Base-by-base conservation (phyloP, 37 sponge, comb jelly and placozoan species). In the Spongilla lacustris region DNA sequence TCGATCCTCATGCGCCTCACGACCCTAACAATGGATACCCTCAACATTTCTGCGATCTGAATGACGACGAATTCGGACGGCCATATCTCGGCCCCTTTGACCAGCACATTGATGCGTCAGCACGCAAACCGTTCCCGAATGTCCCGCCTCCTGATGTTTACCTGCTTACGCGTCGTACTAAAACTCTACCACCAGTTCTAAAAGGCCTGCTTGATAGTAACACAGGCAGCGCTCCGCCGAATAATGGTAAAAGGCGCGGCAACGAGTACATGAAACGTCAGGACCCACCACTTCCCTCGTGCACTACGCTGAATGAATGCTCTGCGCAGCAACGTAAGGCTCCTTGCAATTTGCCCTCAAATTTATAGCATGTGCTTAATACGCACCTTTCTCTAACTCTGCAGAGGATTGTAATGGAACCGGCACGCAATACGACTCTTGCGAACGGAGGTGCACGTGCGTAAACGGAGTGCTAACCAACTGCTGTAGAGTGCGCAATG, bases 401-500 rank as follows among this genome's bases (percentile, higher is more conserved):
- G 17, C 78, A 77, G 78, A 77, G 49, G 4, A 24, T n/a, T 82
- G 83, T 35, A 37, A 22, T 12, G 71, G 71, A 34, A 3, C 27
- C 24, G 83, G 71, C 25, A 86, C 77, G n/a, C 41, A 38, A 29
- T 77, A 79, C 67, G 87, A 86, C 71, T 27, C 32, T 24, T 86
- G 87, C 46, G 87, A 68, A 25, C 70, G 87, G 24, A 28, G 81
- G 33, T 86, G 87, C 81, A 46, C 67, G 27, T 86, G 87, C 28
- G 46, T 50, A 22, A 35, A 35, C 28, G 87, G 87, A 2, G 2
- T 33, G 49, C 48, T 78, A 41, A 50, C 38, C 2, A 41, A 79
- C 34, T 86, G 87, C 80, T 81, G 81, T 25, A 71, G 87, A 23
- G 87, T 86, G 38, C 81, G 87, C 12, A 86, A 86, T 46, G 81